These are phyloP conservation scores for Plodia interpunctella DNA, from an alignment of 1,140 invertebrate species.

Conservation along the genomic window DNA sequence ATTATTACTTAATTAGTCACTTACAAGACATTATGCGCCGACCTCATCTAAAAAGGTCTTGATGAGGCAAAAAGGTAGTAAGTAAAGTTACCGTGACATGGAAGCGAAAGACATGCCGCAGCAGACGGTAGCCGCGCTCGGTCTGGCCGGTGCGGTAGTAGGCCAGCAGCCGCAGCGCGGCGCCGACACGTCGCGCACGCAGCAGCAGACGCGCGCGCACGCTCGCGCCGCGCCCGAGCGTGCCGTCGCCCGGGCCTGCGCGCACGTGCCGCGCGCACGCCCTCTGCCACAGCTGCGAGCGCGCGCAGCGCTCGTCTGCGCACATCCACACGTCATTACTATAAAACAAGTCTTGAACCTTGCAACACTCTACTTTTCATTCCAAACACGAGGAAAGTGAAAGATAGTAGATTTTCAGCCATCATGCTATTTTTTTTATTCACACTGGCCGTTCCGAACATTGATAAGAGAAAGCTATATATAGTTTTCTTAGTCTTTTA, in stretches of 20 bases:
- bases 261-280: slow-evolving; percentile 14
- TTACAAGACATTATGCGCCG: too few relatives aligned
- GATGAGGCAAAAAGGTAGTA: neutral
- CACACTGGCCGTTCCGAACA: too few relatives aligned
- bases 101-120: slow-evolving; percentile 51
- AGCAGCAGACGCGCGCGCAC: slow-evolving; percentile 30
- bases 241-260: slow-evolving; percentile 9
- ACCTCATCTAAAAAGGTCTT: too few relatives aligned
- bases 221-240: slow-evolving; percentile 20
- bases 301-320: neutral
- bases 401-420: too few relatives aligned
- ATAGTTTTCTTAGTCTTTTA: too few relatives aligned
- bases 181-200: slow-evolving; percentile 31
- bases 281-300: slow-evolving; percentile 22
- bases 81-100: slow-evolving; percentile 28
- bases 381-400: too few relatives aligned
- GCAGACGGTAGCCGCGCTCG: slow-evolving; percentile 42
- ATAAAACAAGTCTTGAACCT: too few relatives aligned
- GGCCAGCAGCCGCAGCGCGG: slow-evolving; percentile 40
- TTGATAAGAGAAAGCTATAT: too few relatives aligned
- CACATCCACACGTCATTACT: too few relatives aligned
- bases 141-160: slow-evolving; percentile 46
- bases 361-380: too few relatives aligned
- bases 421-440: too few relatives aligned
- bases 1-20: too few relatives aligned